A percentile compares a stretch with the other conserved stretches of the same genome.
Evolutionary conservation across 2,888 invertebrate species (phyloP).

Genomic region (Lochmaea capreae): DNA sequence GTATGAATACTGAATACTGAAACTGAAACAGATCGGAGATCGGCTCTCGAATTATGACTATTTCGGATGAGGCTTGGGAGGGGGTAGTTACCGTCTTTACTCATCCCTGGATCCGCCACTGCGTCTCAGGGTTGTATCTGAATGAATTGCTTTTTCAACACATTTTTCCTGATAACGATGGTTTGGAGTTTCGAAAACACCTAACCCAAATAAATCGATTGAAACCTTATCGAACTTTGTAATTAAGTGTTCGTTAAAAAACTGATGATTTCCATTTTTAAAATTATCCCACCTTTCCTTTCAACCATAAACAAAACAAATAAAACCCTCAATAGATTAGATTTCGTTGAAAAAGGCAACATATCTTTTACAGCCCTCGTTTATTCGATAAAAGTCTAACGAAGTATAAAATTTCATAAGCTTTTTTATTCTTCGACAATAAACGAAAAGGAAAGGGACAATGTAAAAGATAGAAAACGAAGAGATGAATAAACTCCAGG

Average conservation of each 20-base stretch:
- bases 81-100: too few relatives aligned
- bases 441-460: conserved; percentile 21
- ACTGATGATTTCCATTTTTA: background rate
- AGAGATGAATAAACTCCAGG: conserved; percentile 11
- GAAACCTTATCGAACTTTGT: background rate
- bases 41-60: too few relatives aligned
- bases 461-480: conserved; percentile 11
- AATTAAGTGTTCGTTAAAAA: background rate
- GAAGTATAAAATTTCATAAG: conserved; percentile 34
- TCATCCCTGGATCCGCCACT: too few relatives aligned
- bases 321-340: conserved; percentile 19
- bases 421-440: conserved; percentile 30
- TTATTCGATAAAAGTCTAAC: conserved; percentile 26
- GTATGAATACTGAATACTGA: too few relatives aligned
- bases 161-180: too few relatives aligned
- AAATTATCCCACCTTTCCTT: background rate
- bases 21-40: too few relatives aligned
- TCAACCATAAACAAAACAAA: conserved; percentile 14
- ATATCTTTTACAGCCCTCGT: conserved; percentile 25
- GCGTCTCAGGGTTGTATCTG: too few relatives aligned
- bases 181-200: too few relatives aligned
- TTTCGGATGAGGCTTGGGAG: too few relatives aligned
- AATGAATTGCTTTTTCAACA: too few relatives aligned
- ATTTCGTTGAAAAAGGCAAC: conserved; percentile 18
- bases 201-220: background rate